Conservation (phyloP, 2,113 vertebrate species). For the Beaufortia kweichowensis region DNA sequence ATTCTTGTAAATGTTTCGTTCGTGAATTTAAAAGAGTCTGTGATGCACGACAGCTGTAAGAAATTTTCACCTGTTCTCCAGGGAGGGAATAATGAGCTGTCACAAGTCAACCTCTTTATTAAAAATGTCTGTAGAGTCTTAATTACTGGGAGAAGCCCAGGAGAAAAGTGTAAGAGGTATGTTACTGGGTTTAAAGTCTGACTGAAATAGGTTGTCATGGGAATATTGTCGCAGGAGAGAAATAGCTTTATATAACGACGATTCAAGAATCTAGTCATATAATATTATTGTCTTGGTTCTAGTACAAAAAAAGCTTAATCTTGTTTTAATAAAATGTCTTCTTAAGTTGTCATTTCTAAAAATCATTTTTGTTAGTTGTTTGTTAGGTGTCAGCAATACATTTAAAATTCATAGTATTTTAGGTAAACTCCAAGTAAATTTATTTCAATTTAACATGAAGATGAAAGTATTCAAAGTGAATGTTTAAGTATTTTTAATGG, state of each 20-base stretch:
- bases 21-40: neutral
- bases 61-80: constrained; percentile 21
- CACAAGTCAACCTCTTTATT: neutral
- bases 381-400: too few species aligned
- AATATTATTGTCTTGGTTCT: too few species aligned
- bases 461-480: too few species aligned
- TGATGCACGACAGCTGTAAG: constrained; percentile 16
- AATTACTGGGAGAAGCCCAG: constrained; percentile 24
- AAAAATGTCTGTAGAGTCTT: constrained; percentile 22
- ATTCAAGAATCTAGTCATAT: too few species aligned
- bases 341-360: too few species aligned
- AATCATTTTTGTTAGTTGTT: too few species aligned
- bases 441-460: too few species aligned
- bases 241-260: neutral
- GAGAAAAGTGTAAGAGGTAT: constrained; percentile 20
- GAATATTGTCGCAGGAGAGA: neutral
- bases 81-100: constrained; percentile 31
- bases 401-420: too few species aligned
- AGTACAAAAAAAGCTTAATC: too few species aligned
- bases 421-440: too few species aligned
- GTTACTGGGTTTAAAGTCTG: neutral
- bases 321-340: too few species aligned
- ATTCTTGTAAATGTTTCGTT: neutral
- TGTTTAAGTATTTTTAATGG: too few species aligned
- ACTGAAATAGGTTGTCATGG: neutral